Base-by-base conservation (phyloP, 1,140 invertebrate species). In the Homalodisca vitripennis region DNA sequence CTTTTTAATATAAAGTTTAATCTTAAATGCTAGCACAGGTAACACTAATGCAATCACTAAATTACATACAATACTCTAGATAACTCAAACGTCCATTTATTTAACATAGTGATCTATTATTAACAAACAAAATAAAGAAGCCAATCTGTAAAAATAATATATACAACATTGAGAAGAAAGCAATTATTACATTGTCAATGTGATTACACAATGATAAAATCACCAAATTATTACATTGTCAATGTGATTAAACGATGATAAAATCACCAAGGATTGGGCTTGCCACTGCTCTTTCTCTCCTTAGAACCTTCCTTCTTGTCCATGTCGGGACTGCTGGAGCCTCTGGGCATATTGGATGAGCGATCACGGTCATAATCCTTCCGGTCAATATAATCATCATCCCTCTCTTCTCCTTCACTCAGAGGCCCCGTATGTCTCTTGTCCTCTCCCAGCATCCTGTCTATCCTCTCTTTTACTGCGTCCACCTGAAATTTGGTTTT, bases 381-480 rank as follows among this genome's bases (percentile, higher is more conserved):
- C 29, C 71, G 48, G 13, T 57, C 63, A 14, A 55, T 62, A 26
- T 70, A 73, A 29, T 88, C 85, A 69, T 87, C 86, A 75, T 90
- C 88, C 68, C 88, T 83, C 71, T 89, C 89, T 74, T 89, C 88
- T 3, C 88, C 88, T 74, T 89, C 87, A 75, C 88, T 89, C 70
- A 89, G 78, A 64, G 88, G 87, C 64, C 87, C 87, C 72, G 87
- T 85, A 57, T 86, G 86, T 70, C 84, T 80, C 51, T 74, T 74
- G 6, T 73, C 71, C 31, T 78, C 81, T 73, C 75, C 82, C 0
- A 84, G 74, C 78, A 86, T 85, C 72, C 85, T 86, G 75, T 87
- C 86, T 34, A 87, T 84, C 68, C 85, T 84, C 34, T 87, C 85
- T 68, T 86, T 86, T 0, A 82, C 85, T 24, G 83, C 83, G 72